Conservation (phyloP, 2,888 invertebrate genomes). For the Yponomeuta evonymella region DNA sequence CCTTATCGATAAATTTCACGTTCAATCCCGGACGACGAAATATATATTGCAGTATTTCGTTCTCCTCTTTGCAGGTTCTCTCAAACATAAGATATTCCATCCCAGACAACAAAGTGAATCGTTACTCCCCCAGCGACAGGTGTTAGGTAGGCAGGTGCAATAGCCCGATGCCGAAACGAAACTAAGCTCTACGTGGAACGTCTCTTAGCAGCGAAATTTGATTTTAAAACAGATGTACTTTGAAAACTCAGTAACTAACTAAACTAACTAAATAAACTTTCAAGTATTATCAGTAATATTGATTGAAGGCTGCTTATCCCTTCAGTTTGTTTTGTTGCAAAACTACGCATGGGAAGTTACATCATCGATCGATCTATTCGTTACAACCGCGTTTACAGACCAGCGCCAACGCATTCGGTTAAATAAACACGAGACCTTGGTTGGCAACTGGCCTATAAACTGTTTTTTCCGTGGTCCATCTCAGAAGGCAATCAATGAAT, state of each 20-base stretch:
- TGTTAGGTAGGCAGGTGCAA: constrained; percentile 9
- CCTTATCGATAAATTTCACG: no score
- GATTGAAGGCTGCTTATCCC: no score
- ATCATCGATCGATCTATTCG: constrained; percentile 6
- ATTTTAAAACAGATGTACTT: not conserved
- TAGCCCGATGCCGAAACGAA: not conserved
- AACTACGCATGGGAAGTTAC: constrained; percentile 10
- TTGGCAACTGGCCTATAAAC: not conserved
- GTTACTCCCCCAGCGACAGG: constrained; percentile 8
- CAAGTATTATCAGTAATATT: no score
- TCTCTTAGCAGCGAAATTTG: not conserved
- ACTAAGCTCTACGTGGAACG: not conserved
- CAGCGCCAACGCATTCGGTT: constrained; percentile 7
- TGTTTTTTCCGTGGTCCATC: no score
- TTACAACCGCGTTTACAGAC: not conserved
- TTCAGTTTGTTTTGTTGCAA: not conserved
- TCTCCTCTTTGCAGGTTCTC: not conserved
- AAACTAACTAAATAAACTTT: no score
- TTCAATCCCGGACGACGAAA: no score
- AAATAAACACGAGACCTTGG: constrained; percentile 8
- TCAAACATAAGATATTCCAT: not conserved
- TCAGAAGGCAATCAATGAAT: not conserved
- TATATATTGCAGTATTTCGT: no score
- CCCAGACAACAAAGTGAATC: constrained; percentile 6
- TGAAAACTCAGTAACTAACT: no score